Evolutionary conservation across 1,140 invertebrate species (phyloP).

Genomic region (Pomacea maculata): DNA sequence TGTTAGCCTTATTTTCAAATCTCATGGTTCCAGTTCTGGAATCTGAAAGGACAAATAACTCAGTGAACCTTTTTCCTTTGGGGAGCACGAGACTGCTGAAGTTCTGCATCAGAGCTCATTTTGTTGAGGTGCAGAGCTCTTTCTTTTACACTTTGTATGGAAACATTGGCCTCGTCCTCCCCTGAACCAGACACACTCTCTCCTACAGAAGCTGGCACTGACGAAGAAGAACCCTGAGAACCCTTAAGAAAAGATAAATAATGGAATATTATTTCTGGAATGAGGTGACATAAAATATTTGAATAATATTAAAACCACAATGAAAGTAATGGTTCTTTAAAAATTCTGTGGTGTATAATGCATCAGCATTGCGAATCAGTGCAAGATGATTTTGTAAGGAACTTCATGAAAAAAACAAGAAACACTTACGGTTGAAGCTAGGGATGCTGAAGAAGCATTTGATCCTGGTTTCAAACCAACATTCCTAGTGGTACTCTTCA

Average conservation of each 20-base stretch:
- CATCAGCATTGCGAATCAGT: too few relatives aligned
- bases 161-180: slow-evolving; percentile 43
- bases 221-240: slow-evolving; percentile 33
- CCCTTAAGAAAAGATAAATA: slow-evolving; percentile 6
- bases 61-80: not conserved
- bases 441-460: slow-evolving; percentile 29
- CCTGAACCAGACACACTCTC: slow-evolving; percentile 21
- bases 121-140: slow-evolving; percentile 91
- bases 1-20: too few relatives aligned
- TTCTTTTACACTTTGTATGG: slow-evolving; percentile 84
- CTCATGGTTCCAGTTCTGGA: too few relatives aligned
- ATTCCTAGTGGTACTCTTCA: slow-evolving; percentile 17
- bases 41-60: too few relatives aligned
- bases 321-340: not conserved
- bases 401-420: not conserved
- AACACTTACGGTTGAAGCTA: slow-evolving; percentile 33
- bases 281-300: not conserved
- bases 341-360: not conserved
- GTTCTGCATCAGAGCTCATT: slow-evolving; percentile 83
- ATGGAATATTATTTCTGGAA: not conserved
- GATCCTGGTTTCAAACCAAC: not conserved
- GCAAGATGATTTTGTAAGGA: too few relatives aligned
- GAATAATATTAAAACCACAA: not conserved
- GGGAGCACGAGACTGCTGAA: slow-evolving; percentile 44
- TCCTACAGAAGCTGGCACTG: slow-evolving; percentile 8